A percentile compares a stretch with the other conserved stretches of the same genome.
phyloP scores from a whole-genome alignment of 2,797 vertebrate genomes.

The Sciaenops ocellatus region DNA sequence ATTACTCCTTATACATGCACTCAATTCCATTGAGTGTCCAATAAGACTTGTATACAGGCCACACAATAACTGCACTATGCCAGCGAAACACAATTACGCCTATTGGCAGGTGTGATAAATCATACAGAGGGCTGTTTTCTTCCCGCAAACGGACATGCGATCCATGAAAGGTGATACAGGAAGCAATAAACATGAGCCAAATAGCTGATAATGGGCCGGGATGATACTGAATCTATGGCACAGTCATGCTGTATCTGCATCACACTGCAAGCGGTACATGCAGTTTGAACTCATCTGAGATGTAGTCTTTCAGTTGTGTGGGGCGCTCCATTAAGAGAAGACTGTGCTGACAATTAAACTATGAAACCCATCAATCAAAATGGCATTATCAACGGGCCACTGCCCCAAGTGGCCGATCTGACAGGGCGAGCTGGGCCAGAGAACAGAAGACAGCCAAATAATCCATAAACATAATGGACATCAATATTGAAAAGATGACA shows the following conservation, averaged over 20 bases:
- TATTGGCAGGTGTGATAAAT: constrained; percentile 73
- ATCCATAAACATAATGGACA: constrained; percentile 82
- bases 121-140: constrained; percentile 53
- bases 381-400: constrained; percentile 72
- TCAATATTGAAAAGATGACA: constrained; percentile 84
- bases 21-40: not conserved
- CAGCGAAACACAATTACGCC: constrained; percentile 55
- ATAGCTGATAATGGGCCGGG: constrained; percentile 70
- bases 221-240: constrained; percentile 66
- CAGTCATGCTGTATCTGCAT: constrained; percentile 51
- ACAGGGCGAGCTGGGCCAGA: constrained; percentile 65
- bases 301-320: constrained; percentile 53
- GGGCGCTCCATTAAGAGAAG: constrained; percentile 69
- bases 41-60: constrained; percentile 16
- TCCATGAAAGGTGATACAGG: constrained; percentile 79
- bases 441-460: constrained; percentile 74
- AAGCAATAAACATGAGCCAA: constrained; percentile 74
- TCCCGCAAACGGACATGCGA: constrained; percentile 76
- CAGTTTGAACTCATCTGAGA: constrained; percentile 59
- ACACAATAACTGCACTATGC: constrained; percentile 22
- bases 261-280: constrained; percentile 21
- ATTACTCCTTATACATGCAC: constrained; percentile 16
- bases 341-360: constrained; percentile 77
- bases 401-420: constrained; percentile 72
- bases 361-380: constrained; percentile 77